Evolutionary conservation across 2,888 invertebrate species (phyloP), one percentile per base, ranked within the genome.

Genomic region (Chrysopilus asiliformis): DNA sequence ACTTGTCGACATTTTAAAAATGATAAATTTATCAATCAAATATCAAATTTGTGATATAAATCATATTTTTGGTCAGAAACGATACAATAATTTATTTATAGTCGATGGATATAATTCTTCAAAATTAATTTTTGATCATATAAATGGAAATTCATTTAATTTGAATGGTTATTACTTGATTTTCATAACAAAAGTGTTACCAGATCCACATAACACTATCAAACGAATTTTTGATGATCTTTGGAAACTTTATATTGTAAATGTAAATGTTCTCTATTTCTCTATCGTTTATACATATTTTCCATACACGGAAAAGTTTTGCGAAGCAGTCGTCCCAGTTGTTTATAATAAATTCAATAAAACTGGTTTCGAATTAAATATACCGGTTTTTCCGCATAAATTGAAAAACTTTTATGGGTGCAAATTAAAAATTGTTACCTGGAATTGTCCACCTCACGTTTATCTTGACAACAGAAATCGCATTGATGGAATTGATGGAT

Each of bases 401-500:
- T 31, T 39, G n/a, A 10, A 16, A 7, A 39, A 43, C 30, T 38
- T 43, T 26, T 32, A 36, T 14, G 30, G 28, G 8, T 43, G 43
- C 16, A 28, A 24, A 20, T n/a, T 43, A 16, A 27, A 25, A 34
- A 30, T 42, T 1, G 34, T 36, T 7, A 42, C 42, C 9, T 38
- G 33, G 24, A 14, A 34, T 29, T 14, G 28, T 19, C 31, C 27
- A 22, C 43, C 45, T 1, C 40, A 36, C n/a, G 39, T 42, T 31
- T 35, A 39, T 16, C 28, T 41, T 36, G 42, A 38, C 4, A 32
- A 10, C 4, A 32, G 26, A 16, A 15, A 33, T 4, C 3, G n/a
- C n/a, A n/a, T 18, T 2, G 29, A 32, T 8, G 43, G 43, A 19
- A 30, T 45, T 13, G 45, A 45, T 24, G 41, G 41, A 10, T 31